Conservation (phyloP, 2,888 invertebrate species). For the Mythimna ferrago region DNA sequence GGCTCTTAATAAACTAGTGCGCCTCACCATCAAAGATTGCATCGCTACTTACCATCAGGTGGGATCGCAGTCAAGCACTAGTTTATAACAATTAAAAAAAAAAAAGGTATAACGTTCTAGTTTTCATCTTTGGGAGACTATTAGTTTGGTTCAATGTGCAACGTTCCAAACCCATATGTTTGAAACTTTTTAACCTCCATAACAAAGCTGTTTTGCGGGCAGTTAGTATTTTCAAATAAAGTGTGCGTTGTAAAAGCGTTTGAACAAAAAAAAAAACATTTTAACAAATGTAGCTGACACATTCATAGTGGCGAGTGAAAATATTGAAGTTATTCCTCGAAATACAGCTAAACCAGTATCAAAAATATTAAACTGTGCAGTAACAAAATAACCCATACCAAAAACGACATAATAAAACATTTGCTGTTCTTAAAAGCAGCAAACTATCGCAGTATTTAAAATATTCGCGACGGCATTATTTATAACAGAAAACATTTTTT, state of each 20-base stretch:
- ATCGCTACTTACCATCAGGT: too few species aligned
- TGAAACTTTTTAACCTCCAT: not conserved
- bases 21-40: too few species aligned
- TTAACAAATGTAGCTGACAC: not conserved
- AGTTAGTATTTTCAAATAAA: not conserved
- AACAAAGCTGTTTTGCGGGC: not conserved
- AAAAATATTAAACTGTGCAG: conserved; percentile 4
- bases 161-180: not conserved
- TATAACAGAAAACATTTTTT: conserved; percentile 68
- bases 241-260: not conserved
- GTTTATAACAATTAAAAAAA: too few species aligned
- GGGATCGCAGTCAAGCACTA: too few species aligned
- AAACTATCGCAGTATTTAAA: conserved; percentile 66
- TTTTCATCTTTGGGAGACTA: not conserved
- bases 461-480: conserved; percentile 63
- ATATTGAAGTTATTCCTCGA: not conserved
- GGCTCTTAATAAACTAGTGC: too few species aligned
- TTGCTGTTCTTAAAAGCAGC: conserved; percentile 51
- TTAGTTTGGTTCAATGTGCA: not conserved
- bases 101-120: not conserved
- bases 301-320: not conserved
- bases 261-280: too few species aligned
- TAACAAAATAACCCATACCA: not conserved
- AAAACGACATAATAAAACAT: conserved; percentile 42
- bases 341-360: not conserved